Conservation (phyloP, 1,140 invertebrate genomes). For the Macrosteles quadrilineatus region DNA sequence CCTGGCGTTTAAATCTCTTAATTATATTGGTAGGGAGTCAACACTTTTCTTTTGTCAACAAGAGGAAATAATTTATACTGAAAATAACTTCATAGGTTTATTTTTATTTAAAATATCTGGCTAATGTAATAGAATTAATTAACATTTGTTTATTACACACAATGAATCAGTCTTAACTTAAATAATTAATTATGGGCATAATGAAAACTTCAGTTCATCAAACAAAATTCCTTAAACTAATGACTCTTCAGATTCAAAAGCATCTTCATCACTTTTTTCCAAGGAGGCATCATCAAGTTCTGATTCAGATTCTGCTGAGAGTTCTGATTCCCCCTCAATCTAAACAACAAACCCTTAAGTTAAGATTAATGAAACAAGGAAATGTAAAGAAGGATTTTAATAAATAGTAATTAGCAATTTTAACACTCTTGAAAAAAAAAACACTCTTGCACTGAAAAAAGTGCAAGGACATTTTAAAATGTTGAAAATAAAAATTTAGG, state of each 20-base stretch:
- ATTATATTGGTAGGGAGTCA: not conserved
- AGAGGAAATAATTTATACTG: conserved; percentile 4
- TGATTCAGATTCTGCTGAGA: not conserved
- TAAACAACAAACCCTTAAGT: not conserved
- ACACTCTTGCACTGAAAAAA: not conserved
- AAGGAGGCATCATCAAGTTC: not conserved
- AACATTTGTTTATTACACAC: not conserved
- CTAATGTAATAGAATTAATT: not conserved
- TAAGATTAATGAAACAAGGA: not conserved
- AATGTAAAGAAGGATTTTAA: conserved; percentile 1
- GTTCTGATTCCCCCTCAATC: conserved; percentile 5
- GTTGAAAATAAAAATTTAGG: not conserved
- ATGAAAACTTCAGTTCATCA: not conserved
- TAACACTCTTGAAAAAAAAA: conserved; percentile 1
- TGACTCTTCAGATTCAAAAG: conserved; percentile 1
- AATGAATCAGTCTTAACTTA: not conserved
- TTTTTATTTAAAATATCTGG: not conserved
- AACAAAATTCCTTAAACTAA: not conserved
- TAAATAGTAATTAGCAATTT: not conserved
- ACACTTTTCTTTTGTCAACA: too few relatives aligned
- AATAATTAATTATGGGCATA: not conserved
- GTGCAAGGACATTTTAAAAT: not conserved
- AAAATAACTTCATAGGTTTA: conserved; percentile 14
- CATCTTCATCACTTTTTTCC: not conserved
- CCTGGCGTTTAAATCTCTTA: not conserved